Evolutionary conservation across 2,113 vertebrate species (phyloP), one percentile per base, ranked within the genome.

Genomic region (Hirundichthys speculiger): DNA sequence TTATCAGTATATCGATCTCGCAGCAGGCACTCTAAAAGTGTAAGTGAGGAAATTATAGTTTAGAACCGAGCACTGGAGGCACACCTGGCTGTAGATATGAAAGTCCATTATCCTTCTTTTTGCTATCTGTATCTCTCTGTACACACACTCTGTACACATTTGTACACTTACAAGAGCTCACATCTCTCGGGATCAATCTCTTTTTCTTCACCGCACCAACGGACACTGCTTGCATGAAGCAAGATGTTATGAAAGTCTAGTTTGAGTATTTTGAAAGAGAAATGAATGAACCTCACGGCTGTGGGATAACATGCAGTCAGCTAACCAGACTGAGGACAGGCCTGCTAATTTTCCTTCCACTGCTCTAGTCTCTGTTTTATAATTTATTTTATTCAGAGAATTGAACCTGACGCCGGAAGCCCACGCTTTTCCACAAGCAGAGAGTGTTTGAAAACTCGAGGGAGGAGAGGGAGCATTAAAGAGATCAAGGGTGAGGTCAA

Each of bases 11-110:
- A 89, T 84, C 51, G 69, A 86, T 75, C 64, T 63, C 60, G 47
- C 62, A 67, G 79, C 38, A 60, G 59, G 47, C 49, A 30, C 61
- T 61, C 57, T 34, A 66, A 68, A 78, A 60, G 41, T 72, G 84
- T 74, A 80, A 80, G 78, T 72, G 80, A 75, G 75, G 68, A 82
- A 85, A 85, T 86, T 73, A 86, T 77, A 78, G 73, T 56, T 70
- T 56, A 46, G 59, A 68, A 53, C 42, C 13, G 15, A 83, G 81
- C 13, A n/a, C 67, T 72, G 73, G 54, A 82, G 19, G 34, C 13
- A 56, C 70, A 75, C 64, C 68, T 82, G 67, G 75, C 58, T 64
- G 47, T 30, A 53, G 40, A 66, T 61, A 43, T 59, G 45, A 78
- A 78, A 75, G 67, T 64, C 62, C 4, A 66, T 82, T 83, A 78